Evolutionary conservation across 1,140 invertebrate genomes (phyloP).

Genomic region (Agrilus planipennis): DNA sequence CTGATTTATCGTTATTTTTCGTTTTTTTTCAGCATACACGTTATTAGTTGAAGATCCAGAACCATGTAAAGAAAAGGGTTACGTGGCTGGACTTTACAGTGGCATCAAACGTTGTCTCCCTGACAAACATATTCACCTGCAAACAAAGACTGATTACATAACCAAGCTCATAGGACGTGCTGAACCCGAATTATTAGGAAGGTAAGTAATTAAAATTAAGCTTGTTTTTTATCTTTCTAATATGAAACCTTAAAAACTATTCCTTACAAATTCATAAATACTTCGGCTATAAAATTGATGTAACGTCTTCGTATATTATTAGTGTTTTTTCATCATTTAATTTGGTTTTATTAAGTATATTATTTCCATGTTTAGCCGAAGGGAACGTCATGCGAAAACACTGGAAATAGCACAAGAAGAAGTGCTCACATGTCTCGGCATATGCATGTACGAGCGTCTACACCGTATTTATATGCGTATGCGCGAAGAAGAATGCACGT

Average conservation of each 20-base stretch:
- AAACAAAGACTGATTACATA: constrained; percentile 77
- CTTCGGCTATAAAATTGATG: too few species aligned
- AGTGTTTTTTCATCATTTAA: not conserved
- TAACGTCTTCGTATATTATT: not conserved
- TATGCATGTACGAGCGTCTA: constrained; percentile 80
- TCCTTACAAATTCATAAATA: too few species aligned
- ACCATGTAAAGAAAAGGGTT: constrained; percentile 75
- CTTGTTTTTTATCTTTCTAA: too few species aligned
- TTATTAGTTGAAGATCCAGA: constrained; percentile 77
- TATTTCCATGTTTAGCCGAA: constrained; percentile 36
- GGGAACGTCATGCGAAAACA: constrained; percentile 88
- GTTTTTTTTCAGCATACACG: constrained; percentile 66
- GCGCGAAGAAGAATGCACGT: constrained; percentile 80
- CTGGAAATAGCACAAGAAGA: constrained; percentile 92
- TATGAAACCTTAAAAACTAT: too few species aligned
- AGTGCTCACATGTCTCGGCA: constrained; percentile 82
- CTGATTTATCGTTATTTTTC: constrained; percentile 3
- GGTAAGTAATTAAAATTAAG: constrained; percentile 41
- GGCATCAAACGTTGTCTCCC: constrained; percentile 75
- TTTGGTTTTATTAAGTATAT: too few species aligned
- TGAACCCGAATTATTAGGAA: constrained; percentile 78
- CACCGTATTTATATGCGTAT: constrained; percentile 74
- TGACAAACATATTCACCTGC: constrained; percentile 77
- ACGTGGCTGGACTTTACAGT: constrained; percentile 70
- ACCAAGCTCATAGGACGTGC: constrained; percentile 73